phyloP scores from a whole-genome alignment of 2,797 vertebrate genomes.

The Borostomias antarcticus region DNA sequence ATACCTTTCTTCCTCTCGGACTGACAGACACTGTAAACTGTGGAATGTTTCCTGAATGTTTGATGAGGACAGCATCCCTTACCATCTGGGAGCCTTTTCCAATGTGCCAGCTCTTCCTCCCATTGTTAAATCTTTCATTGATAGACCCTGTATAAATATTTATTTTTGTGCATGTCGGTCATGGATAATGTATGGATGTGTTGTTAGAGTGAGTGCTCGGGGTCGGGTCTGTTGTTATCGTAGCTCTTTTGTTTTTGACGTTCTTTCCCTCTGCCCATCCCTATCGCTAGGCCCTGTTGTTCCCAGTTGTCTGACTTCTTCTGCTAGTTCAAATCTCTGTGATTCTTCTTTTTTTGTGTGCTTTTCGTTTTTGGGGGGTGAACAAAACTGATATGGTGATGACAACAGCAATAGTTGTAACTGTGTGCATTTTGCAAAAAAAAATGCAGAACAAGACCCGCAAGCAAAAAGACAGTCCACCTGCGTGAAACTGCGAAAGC shows the following conservation, averaged over 20 bases:
- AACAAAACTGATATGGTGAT: background rate
- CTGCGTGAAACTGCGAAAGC: slow-evolving; percentile 34
- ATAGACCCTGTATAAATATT: slow-evolving; percentile 52
- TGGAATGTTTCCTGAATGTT: slow-evolving; percentile 42
- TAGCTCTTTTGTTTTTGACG: slow-evolving; percentile 46
- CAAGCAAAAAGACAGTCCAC: slow-evolving; percentile 22
- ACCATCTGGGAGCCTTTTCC: slow-evolving; percentile 16
- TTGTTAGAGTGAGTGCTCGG: slow-evolving; percentile 29
- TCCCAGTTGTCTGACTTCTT: slow-evolving; percentile 30
- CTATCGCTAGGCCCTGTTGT: slow-evolving; percentile 9
- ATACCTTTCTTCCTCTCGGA: slow-evolving; percentile 10
- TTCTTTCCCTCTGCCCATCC: slow-evolving; percentile 26
- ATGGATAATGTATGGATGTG: slow-evolving; percentile 60
- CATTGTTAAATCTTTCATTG: slow-evolving; percentile 52
- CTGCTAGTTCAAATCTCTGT: slow-evolving; percentile 48
- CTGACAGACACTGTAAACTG: slow-evolving; percentile 25
- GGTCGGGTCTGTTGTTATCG: slow-evolving; percentile 50
- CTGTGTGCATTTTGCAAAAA: background rate
- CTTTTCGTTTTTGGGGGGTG: slow-evolving; percentile 1
- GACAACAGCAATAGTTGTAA: background rate
- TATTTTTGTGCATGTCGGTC: slow-evolving; percentile 36
- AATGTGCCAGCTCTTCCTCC: slow-evolving; percentile 19
- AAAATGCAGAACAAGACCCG: background rate
- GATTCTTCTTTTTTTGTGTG: slow-evolving; percentile 15
- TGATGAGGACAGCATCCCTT: slow-evolving; percentile 19